These are phyloP conservation scores for Nibea coibor DNA, from an alignment of 2,113 vertebrate species.

Conservation along the genomic window DNA sequence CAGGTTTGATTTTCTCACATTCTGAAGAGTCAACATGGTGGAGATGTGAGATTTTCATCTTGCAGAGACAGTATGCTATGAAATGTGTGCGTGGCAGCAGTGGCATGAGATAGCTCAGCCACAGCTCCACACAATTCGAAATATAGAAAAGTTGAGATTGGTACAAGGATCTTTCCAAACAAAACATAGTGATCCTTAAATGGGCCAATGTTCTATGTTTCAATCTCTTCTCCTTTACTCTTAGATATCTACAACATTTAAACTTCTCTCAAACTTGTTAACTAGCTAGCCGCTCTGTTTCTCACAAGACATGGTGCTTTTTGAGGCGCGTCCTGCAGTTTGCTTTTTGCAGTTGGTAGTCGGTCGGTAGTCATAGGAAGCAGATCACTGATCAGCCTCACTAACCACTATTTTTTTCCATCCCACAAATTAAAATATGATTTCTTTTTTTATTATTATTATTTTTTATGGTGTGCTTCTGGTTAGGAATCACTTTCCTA, in stretches of 20 bases:
- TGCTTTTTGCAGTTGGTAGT: background rate
- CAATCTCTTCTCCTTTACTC: background rate
- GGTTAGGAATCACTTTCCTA: background rate
- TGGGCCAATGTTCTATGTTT: background rate
- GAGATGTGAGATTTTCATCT: constrained; percentile 12
- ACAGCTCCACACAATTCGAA: background rate
- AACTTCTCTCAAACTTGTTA: background rate
- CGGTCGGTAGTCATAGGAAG: background rate
- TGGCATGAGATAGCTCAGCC: too few relatives aligned
- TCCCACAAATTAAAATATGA: background rate
- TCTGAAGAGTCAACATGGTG: constrained; percentile 26
- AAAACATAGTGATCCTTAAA: background rate
- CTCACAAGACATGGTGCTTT: too few relatives aligned
- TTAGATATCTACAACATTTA: background rate
- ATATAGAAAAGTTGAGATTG: background rate
- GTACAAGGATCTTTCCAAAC: background rate
- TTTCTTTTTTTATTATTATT: too few relatives aligned
- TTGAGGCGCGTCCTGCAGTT: background rate
- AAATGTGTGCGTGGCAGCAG: background rate
- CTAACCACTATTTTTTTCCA: too few relatives aligned
- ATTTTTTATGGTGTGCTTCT: too few relatives aligned
- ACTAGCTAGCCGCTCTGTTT: background rate
- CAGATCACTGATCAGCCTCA: background rate
- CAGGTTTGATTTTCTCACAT: background rate
- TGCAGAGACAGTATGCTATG: background rate